These are phyloP conservation scores for Zenarchopterus dispar DNA, from an alignment of 2,797 vertebrate genomes.

Conservation along the genomic window DNA sequence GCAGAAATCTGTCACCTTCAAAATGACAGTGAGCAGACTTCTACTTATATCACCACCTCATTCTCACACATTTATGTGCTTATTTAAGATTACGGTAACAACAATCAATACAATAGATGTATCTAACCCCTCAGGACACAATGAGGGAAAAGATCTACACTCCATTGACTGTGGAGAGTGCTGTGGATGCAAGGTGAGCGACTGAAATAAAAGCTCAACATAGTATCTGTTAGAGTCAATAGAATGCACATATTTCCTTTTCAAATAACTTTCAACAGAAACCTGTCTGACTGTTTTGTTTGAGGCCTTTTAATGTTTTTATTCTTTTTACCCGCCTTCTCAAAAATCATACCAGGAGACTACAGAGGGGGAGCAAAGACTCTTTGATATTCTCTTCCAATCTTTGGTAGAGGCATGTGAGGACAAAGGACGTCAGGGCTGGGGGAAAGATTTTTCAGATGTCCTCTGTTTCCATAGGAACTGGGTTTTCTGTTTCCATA, in stretches of 20 bases:
- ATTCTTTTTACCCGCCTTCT: slow-evolving; percentile 17
- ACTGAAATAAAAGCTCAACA: slow-evolving; percentile 21
- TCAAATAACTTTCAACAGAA: slow-evolving; percentile 28
- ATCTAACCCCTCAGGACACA: slow-evolving; percentile 83
- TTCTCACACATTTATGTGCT: background rate
- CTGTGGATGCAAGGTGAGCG: slow-evolving; percentile 93
- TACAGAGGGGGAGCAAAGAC: slow-evolving; percentile 23
- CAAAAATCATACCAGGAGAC: slow-evolving; percentile 41
- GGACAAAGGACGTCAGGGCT: slow-evolving; percentile 70
- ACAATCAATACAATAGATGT: slow-evolving; percentile 2
- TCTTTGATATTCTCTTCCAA: slow-evolving; percentile 64
- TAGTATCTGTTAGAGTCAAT: slow-evolving; percentile 33
- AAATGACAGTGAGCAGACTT: slow-evolving; percentile 87
- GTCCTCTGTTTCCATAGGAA: slow-evolving; percentile 81
- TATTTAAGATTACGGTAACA: background rate
- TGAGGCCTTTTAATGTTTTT: slow-evolving; percentile 31
- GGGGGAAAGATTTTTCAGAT: slow-evolving; percentile 69
- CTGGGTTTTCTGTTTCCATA: slow-evolving; percentile 75
- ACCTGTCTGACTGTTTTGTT: slow-evolving; percentile 21
- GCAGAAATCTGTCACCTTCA: slow-evolving; percentile 94
- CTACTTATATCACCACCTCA: slow-evolving; percentile 2
- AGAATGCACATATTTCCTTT: slow-evolving; percentile 6
- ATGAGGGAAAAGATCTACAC: slow-evolving; percentile 94
- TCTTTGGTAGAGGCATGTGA: slow-evolving; percentile 69
- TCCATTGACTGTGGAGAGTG: slow-evolving; percentile 92